Base-by-base conservation (phyloP, 1,140 invertebrate species). In the Hypsibius dujardini region DNA sequence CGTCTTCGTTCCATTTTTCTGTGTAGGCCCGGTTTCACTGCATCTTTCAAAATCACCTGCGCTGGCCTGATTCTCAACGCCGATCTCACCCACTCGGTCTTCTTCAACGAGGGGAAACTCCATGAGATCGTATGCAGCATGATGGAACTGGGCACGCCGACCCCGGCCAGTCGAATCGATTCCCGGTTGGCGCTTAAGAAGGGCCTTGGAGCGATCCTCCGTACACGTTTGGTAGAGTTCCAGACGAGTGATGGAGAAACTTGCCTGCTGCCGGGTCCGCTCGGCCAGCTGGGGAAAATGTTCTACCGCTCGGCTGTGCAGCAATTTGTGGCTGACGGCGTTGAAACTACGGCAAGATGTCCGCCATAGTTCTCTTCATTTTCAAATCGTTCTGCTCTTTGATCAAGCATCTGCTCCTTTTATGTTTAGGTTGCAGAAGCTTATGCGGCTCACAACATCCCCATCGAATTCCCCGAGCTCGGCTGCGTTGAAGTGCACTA, bases 1-100 rank as follows among this genome's bases (percentile, higher is more conserved):
- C n/a, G n/a, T n/a, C n/a, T n/a, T n/a, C n/a, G 50, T 56, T 7
- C n/a, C n/a, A 56, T 67, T 7, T 42, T 67, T 7, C 12, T 42
- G 12, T 67, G 7, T 67, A 67, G 62, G 62, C 62, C 7, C 3
- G 62, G 62, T 3, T 67, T 67, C 42, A 67, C 62, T 42, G 62
- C 62, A 42, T 12, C 62, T 3, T 14, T 67, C 12, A 7, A 42
- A 3, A 3, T 67, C 3, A 14, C 62, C 7, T 3, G 42, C 3
- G 45, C 7, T 42, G 62, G 62, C 3, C 45, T 67, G 62, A 42
- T 67, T 42, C 7, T 67, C 3, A 67, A 7, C 3, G 62, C 62
- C 12, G 62, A 67, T 42, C 62, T 14, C 7, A 67, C 62, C 62
- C 62, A 67, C 42, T 67, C 62, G 3, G 62, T 67, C 7, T 67